Base-by-base conservation (phyloP, 2,113 vertebrate genomes). In the Nematolebias whitei region DNA sequence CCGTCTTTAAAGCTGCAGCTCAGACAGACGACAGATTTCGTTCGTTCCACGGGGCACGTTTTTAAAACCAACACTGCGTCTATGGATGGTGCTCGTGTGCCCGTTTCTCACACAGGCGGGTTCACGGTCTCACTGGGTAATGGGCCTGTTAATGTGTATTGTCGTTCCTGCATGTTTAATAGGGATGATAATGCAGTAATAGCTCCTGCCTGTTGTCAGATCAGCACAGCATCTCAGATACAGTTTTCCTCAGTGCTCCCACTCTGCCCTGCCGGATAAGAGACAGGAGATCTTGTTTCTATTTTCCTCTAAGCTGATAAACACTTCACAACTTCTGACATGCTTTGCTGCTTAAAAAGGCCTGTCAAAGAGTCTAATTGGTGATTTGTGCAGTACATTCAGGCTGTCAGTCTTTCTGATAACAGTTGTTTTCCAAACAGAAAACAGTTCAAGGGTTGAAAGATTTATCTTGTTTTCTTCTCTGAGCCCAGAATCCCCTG, bases 121-220 rank as follows among this genome's bases (percentile, higher is more conserved):
- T 72, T 85, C 75, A 71, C 51, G 15, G 12, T 66, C 56, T 62
- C 68, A 20, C 65, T 49, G 32, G 48, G 48, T 85, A 86, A 89
- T 84, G 73, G 55, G 54, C 20, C 70, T 80, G 78, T 89, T 87
- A 78, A 88, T 76, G 80, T 73, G 32, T 77, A 76, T 78, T 71
- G 68, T 70, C 64, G 67, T 75, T 75, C 52, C 61, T 63, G 58
- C 58, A 68, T 68, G 63, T 79, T 84, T 75, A 86, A 85, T 75
- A 74, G 76, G 69, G 58, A 86, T 84, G 47, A 90, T 89, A 83
- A 85, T 76, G 52, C 56, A 45, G 61, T 79, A 82, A 88, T 72
- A 63, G 73, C 74, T 63, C 39, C 16, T 44, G 61, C 70, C 71
- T 60, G 86, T 85, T 90, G 72, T 88, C 56, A 79, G 79, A 82